Percentiles rank a stretch among this genome's conserved stretches.
Evolutionary conservation across 2,113 vertebrate species (phyloP).

Genomic region (Oophaga pumilio): DNA sequence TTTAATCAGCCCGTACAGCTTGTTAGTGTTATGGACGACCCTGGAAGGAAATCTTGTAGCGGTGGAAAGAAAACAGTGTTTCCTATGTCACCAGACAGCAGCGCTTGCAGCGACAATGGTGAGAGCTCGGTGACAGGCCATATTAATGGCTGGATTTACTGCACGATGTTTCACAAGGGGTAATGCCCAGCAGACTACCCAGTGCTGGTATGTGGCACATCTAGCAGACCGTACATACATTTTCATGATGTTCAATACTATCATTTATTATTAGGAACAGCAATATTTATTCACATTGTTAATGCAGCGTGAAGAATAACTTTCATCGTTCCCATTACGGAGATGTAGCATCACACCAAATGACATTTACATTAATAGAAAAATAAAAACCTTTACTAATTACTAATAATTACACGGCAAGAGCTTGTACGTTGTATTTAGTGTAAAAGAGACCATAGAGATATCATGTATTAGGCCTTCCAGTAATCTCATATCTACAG

Average conservation of each 20-base stretch:
- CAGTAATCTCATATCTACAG: too few species aligned
- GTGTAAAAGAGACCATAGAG: too few species aligned
- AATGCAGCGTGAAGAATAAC: neutral
- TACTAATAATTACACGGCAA: too few species aligned
- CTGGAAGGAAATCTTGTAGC: constrained; percentile 74
- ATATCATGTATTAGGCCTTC: too few species aligned
- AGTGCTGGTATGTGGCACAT: neutral
- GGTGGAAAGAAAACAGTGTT: constrained; percentile 37
- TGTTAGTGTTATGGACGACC: constrained; percentile 76
- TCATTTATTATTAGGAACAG: neutral
- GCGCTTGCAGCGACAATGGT: constrained; percentile 18
- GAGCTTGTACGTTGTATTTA: too few species aligned
- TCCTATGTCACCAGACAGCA: constrained; percentile 54
- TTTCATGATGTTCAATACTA: neutral
- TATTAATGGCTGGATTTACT: neutral
- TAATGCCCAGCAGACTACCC: neutral
- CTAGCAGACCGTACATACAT: neutral
- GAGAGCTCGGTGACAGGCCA: neutral
- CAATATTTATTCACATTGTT: neutral
- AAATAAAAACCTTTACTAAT: too few species aligned
- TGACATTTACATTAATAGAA: too few species aligned
- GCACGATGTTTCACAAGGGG: neutral
- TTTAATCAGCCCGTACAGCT: constrained; percentile 76
- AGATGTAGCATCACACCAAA: too few species aligned
- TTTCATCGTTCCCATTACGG: too few species aligned